phyloP scores from a whole-genome alignment of 2,797 vertebrate species.

The Typhlichthys subterraneus region DNA sequence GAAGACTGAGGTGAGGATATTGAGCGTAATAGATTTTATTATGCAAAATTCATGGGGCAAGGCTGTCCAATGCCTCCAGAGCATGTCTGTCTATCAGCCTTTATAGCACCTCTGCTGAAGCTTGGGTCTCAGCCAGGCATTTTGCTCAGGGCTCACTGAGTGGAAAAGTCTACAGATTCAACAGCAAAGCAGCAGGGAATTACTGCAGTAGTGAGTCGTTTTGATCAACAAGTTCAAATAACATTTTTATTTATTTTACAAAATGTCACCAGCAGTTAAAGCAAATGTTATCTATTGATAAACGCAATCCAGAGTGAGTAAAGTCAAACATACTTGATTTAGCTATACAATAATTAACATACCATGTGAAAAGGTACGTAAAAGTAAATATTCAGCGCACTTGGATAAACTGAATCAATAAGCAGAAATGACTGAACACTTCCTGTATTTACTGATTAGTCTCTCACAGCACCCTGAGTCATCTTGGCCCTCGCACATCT shows the following conservation, averaged over 20 bases:
- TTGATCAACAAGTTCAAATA: slow-evolving; percentile 1
- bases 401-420: too few relatives aligned
- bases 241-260: background rate
- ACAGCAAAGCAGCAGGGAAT: slow-evolving; percentile 33
- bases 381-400: too few relatives aligned
- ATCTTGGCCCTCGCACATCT: too few relatives aligned
- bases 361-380: too few relatives aligned
- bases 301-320: too few relatives aligned
- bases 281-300: too few relatives aligned
- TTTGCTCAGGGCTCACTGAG: slow-evolving; percentile 53
- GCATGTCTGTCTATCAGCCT: slow-evolving; percentile 52
- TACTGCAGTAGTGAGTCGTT: slow-evolving; percentile 36
- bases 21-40: slow-evolving; percentile 57
- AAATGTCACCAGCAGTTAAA: too few relatives aligned
- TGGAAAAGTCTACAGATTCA: slow-evolving; percentile 57
- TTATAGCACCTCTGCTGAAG: slow-evolving; percentile 47
- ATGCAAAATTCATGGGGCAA: slow-evolving; percentile 48
- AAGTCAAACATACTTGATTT: too few relatives aligned
- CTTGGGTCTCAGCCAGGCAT: slow-evolving; percentile 52
- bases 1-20: slow-evolving; percentile 56
- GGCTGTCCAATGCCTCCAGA: slow-evolving; percentile 52
- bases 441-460: too few relatives aligned
- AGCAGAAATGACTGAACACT: too few relatives aligned
- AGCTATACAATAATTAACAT: too few relatives aligned
- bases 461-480: too few relatives aligned